Conservation (phyloP, 1,140 invertebrate species). For the Anagrus nilaparvatae region DNA sequence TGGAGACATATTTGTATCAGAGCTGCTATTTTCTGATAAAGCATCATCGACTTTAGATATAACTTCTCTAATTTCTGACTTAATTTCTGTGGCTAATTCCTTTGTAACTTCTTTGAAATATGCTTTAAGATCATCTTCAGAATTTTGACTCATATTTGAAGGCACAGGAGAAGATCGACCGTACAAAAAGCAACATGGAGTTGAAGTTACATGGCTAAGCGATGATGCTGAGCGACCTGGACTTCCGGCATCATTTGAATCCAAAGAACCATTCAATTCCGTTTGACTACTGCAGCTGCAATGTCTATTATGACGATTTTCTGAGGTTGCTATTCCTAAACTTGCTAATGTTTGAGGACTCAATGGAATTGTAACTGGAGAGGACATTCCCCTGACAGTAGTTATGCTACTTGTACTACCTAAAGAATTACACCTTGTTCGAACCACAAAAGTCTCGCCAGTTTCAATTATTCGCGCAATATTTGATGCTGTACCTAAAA, state of each 20-base stretch:
- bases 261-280: slow-evolving; percentile 44
- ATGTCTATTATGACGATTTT: slow-evolving; percentile 34
- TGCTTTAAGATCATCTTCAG: slow-evolving; percentile 54
- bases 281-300: slow-evolving; percentile 64
- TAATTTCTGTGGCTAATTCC: slow-evolving; percentile 68
- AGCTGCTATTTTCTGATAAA: slow-evolving; percentile 49
- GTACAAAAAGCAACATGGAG: slow-evolving; percentile 17
- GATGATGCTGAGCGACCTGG: slow-evolving; percentile 30
- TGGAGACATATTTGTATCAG: slow-evolving; percentile 28
- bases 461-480: slow-evolving; percentile 18
- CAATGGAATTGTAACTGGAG: slow-evolving; percentile 39
- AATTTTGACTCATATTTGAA: slow-evolving; percentile 44
- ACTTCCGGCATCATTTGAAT: slow-evolving; percentile 25
- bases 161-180: slow-evolving; percentile 51
- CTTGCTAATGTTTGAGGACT: slow-evolving; percentile 53
- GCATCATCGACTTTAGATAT: slow-evolving; percentile 69
- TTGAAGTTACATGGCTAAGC: slow-evolving; percentile 22
- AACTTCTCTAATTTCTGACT: slow-evolving; percentile 68
- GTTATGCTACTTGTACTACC: slow-evolving; percentile 24
- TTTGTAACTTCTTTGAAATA: slow-evolving; percentile 66
- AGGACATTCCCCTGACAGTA: slow-evolving; percentile 18
- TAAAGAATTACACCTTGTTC: slow-evolving; percentile 37
- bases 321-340: slow-evolving; percentile 44
- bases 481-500: slow-evolving; percentile 20
- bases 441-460: slow-evolving; percentile 18